phyloP scores from a whole-genome alignment of 2,797 vertebrate genomes.

The Lepilemur ruficaudatus region DNA sequence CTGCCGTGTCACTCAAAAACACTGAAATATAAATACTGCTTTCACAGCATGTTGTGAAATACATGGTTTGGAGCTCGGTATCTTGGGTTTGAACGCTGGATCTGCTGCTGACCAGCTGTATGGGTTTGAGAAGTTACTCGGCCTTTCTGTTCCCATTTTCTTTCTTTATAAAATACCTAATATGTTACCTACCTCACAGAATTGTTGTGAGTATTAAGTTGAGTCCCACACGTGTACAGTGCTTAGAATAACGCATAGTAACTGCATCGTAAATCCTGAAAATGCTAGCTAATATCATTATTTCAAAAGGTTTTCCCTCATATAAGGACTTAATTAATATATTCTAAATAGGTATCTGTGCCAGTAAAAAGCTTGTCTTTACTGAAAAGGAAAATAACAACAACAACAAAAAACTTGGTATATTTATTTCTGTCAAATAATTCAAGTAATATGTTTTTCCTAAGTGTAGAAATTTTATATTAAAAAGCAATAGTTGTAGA shows the following conservation, averaged over 20 bases:
- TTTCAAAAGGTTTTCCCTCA: not conserved
- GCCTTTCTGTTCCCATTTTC: not conserved
- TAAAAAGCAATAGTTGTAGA: not conserved
- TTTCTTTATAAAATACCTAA: not conserved
- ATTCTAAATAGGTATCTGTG: not conserved
- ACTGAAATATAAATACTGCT: too few species aligned
- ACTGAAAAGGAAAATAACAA: not conserved
- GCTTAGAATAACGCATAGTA: not conserved
- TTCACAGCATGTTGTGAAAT: too few species aligned
- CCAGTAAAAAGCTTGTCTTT: not conserved
- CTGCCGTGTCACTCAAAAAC: too few species aligned
- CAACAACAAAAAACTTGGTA: not conserved
- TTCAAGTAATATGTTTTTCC: not conserved
- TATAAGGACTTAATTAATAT: not conserved
- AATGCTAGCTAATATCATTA: not conserved
- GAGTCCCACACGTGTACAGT: not conserved
- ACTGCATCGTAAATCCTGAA: not conserved
- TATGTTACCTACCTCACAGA: not conserved
- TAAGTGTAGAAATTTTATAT: slow-evolving; percentile 18
- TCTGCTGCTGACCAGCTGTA: not conserved
- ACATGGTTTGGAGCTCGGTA: too few species aligned
- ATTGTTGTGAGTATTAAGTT: not conserved
- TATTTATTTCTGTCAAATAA: not conserved
- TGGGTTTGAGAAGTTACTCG: not conserved
- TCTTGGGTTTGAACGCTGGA: not conserved